phyloP scores from a whole-genome alignment of 2,888 invertebrate species.

The Sepiola atlantica region DNA sequence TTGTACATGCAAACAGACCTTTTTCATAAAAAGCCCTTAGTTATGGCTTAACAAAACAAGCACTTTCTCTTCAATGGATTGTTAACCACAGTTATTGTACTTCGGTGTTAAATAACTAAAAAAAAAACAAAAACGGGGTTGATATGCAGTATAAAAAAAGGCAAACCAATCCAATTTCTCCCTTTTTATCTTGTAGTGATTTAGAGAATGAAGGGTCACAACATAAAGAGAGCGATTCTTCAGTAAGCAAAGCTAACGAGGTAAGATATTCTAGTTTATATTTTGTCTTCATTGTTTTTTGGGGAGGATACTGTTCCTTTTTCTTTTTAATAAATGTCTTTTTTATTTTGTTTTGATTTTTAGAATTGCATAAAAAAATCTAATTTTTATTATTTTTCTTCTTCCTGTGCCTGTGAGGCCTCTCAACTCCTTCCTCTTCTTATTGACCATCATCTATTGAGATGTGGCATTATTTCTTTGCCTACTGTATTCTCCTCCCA shows the following conservation, averaged over 20 bases:
- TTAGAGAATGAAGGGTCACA: constrained; percentile 2
- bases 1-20: too few species aligned
- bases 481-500: background rate
- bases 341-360: constrained; percentile 8
- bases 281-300: background rate
- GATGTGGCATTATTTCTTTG: background rate
- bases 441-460: background rate
- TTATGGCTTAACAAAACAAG: too few species aligned
- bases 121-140: background rate
- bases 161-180: background rate
- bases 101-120: background rate
- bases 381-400: background rate
- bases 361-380: background rate
- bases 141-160: too few species aligned
- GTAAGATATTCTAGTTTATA: constrained; percentile 40
- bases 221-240: background rate
- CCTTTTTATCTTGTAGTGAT: constrained; percentile 33
- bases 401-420: background rate
- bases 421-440: background rate
- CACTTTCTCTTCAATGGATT: too few species aligned
- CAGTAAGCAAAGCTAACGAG: background rate
- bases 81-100: too few species aligned
- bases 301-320: constrained; percentile 44
- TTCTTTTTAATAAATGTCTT: background rate
- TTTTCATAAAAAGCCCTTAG: too few species aligned